Conservation (phyloP, 2,113 vertebrate species). For the Hypanus sabinus region DNA sequence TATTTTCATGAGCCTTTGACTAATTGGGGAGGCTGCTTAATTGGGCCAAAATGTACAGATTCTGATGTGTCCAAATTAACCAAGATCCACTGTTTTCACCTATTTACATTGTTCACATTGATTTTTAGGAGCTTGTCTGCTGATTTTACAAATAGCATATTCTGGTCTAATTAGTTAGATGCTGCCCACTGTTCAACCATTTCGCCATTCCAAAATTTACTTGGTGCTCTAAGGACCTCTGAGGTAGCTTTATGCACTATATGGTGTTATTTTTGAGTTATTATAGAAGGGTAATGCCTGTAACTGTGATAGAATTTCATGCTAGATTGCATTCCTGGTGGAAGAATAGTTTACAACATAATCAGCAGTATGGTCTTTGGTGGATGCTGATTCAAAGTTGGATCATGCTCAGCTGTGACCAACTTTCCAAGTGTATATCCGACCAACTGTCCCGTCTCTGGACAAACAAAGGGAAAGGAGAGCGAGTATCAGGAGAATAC, state of each 20-base stretch:
- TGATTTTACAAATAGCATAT: not conserved
- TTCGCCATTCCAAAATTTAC: not conserved
- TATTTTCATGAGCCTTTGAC: no score
- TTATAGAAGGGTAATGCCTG: not conserved
- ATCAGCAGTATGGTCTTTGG: no score
- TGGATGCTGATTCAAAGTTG: not conserved
- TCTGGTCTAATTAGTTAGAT: not conserved
- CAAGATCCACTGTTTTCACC: not conserved
- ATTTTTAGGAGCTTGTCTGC: not conserved
- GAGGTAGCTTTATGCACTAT: not conserved
- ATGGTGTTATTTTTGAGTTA: not conserved
- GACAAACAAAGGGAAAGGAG: not conserved
- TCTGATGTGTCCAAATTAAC: no score
- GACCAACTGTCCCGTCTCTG: not conserved
- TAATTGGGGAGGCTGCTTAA: no score
- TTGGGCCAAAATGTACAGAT: no score
- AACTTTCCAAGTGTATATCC: not conserved
- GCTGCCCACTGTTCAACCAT: not conserved
- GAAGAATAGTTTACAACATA: not conserved
- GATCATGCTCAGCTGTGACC: not conserved
- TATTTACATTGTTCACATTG: not conserved
- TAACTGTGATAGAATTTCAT: not conserved
- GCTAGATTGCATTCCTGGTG: not conserved
- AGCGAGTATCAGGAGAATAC: not conserved
- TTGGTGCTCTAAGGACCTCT: not conserved